Base-by-base conservation (phyloP, 2,113 vertebrate species). In the Todiramphus chloris region DNA sequence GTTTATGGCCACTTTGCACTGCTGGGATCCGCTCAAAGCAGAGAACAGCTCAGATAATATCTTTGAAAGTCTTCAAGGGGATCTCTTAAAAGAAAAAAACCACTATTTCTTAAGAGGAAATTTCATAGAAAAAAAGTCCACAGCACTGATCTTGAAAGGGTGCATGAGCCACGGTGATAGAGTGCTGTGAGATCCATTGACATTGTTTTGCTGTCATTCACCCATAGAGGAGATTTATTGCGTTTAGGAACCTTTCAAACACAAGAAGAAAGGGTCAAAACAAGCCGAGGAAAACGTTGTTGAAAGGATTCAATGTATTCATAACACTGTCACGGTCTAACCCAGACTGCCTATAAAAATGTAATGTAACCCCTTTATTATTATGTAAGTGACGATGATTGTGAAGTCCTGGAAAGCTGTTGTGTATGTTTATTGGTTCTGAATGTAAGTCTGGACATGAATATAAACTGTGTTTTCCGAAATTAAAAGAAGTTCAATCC, bases 401-500 rank as follows among this genome's bases (percentile, higher is more conserved):
- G 13, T 16, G 82, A 91, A 92, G 51, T 74, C 69, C 88, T 84
- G 90, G 90, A 74, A 75, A 81, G 79, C 41, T 44, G 41, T n/a
- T 23, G 64, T 81, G 95, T 84, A 10, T 83, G 55, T 53, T 28
- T 80, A 66, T 90, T 43, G 93, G 73, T 41, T 86, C 84, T 80
- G 82, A 83, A 37, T 82, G 69, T 89, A 70, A 94, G 60, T 69
- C 75, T 39, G 84, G 94, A 55, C 2, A 3, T 92, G 91, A 63
- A 69, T 82, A 41, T 14, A 48, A 94, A 25, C 43, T 74, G 87
- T 63, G 9, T 89, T 89, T 93, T 41, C 90, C 68, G 81, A 64
- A 82, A 85, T 95, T 95, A 94, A 96, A 94, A 27, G 50, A 23
- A 90, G 44, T 87, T 90, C 72, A 80, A 35, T 25, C 59, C 79